Conservation (phyloP, 92 coral and sea anemone species). For the Parazoanthus atlanticus region DNA sequence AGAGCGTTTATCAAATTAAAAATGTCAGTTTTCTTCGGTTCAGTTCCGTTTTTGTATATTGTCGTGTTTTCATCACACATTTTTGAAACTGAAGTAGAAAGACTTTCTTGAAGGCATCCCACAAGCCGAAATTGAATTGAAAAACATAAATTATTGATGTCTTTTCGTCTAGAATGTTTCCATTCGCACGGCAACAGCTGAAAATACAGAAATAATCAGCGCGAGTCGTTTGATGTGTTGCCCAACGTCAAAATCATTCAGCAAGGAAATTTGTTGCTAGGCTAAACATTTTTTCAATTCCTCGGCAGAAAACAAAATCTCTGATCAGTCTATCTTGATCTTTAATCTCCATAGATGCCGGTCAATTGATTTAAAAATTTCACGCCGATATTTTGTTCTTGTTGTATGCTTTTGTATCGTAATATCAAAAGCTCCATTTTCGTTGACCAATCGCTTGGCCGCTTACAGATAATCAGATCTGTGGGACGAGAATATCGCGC, state of each 20-base stretch:
- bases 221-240: background rate
- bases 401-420: slow-evolving; percentile 31
- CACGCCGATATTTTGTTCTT: slow-evolving; percentile 30
- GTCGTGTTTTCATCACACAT: background rate
- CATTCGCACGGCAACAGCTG: slow-evolving; percentile 17
- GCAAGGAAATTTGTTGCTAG: background rate
- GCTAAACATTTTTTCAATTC: background rate
- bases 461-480: slow-evolving; percentile 16
- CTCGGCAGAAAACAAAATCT: background rate
- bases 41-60: background rate
- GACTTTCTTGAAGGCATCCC: background rate
- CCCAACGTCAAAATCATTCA: background rate
- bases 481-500: slow-evolving; percentile 27
- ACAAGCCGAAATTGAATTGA: slow-evolving; percentile 21
- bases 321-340: slow-evolving; percentile 29
- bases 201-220: slow-evolving; percentile 4
- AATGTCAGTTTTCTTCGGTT: background rate
- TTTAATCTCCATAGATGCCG: slow-evolving; percentile 21
- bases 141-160: slow-evolving; percentile 21
- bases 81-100: slow-evolving; percentile 20
- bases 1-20: background rate
- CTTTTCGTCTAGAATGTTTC: slow-evolving; percentile 21
- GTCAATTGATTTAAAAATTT: background rate
- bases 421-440: slow-evolving; percentile 14
- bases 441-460: slow-evolving; percentile 19